Conservation (phyloP, 2,797 vertebrate genomes). For the Chromis chromis region DNA sequence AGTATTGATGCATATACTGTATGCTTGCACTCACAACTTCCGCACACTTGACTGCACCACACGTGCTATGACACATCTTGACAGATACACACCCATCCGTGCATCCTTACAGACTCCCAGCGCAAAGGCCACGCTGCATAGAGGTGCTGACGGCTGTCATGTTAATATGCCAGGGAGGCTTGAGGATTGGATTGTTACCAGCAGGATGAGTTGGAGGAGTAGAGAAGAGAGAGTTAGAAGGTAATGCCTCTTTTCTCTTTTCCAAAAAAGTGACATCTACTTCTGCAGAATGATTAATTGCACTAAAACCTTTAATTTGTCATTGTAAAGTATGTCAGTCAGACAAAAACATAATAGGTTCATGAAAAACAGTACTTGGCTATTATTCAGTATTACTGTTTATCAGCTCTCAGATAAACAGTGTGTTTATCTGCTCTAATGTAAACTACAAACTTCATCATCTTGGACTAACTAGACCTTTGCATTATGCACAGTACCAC, state of each 20-base stretch:
- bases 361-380: no score
- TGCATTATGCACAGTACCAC: not conserved
- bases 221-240: constrained; percentile 22
- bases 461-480: no score
- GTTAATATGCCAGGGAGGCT: constrained; percentile 68
- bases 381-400: not conserved
- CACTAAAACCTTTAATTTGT: no score
- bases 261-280: no score
- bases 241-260: not conserved
- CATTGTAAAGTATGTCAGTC: no score
- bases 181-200: constrained; percentile 59
- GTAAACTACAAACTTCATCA: no score
- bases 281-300: no score
- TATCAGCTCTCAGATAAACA: not conserved
- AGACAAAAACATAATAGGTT: no score
- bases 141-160: constrained; percentile 80
- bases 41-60: constrained; percentile 48
- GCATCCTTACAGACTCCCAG: constrained; percentile 55
- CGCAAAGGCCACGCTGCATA: constrained; percentile 69
- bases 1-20: constrained; percentile 23
- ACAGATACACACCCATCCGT: constrained; percentile 63
- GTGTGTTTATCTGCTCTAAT: no score
- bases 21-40: constrained; percentile 32
- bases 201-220: constrained; percentile 52
- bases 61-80: constrained; percentile 66